A percentile compares a stretch with the other conserved stretches of the same genome.
Conservation (phyloP, 2,797 vertebrate genomes). For the Manis crassicaudata region DNA sequence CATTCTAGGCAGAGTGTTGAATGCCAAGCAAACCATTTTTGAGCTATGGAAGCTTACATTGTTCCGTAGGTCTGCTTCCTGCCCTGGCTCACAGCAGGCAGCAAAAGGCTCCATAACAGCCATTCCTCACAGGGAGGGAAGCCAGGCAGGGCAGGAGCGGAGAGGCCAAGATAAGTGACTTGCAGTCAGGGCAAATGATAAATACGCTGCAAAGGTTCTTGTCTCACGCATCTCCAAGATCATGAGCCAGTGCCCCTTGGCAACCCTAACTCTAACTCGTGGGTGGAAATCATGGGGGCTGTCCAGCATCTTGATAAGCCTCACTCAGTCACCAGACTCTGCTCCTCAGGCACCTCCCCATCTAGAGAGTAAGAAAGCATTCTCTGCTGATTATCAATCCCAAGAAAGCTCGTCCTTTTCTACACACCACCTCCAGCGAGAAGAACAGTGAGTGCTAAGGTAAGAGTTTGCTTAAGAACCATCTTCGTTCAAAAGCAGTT, state of each 20-base stretch:
- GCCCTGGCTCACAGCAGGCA: neutral
- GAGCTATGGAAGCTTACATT: neutral
- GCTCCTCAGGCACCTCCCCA: neutral
- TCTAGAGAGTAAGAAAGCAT: neutral
- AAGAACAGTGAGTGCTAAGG: neutral
- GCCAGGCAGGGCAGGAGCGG: neutral
- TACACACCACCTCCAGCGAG: neutral
- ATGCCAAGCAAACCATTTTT: neutral
- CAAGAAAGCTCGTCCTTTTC: neutral
- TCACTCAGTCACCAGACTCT: neutral
- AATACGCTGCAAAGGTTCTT: neutral
- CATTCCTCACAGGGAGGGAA: neutral
- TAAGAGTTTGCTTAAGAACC: neutral
- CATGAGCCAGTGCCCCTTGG: neutral
- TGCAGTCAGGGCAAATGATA: neutral
- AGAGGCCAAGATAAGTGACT: neutral
- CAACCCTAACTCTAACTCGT: neutral
- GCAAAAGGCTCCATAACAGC: neutral
- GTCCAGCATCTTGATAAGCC: conserved; percentile 7
- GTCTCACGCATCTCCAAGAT: neutral
- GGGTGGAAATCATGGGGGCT: conserved; percentile 17
- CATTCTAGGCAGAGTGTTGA: neutral
- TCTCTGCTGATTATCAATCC: neutral
- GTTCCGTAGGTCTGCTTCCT: neutral
- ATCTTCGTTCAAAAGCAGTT: neutral